A percentile compares a stretch with the other conserved stretches of the same genome.
These are phyloP conservation scores for Tachina grossa DNA, from an alignment of 2,888 invertebrate genomes.

Conservation along the genomic window DNA sequence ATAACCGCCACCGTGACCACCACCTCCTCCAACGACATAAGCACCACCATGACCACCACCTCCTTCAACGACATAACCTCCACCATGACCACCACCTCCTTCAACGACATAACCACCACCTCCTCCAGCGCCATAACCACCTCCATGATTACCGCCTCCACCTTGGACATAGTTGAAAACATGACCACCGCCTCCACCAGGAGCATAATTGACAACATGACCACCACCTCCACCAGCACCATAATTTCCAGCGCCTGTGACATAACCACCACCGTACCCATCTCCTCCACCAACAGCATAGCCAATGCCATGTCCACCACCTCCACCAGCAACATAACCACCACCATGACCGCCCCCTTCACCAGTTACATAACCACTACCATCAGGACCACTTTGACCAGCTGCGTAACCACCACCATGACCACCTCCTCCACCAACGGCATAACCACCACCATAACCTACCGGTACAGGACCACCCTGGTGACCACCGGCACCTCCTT, in stretches of 20 bases:
- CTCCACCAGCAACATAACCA: conserved; percentile 5
- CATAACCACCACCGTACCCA: background rate
- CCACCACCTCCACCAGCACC: background rate
- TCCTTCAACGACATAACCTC: background rate
- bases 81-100: background rate
- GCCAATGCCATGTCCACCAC: background rate
- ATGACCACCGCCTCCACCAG: background rate
- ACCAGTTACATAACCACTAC: background rate
- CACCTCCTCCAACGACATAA: background rate
- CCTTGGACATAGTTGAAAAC: background rate
- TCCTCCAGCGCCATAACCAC: conserved; percentile 6
- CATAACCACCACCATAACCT: conserved; percentile 15
- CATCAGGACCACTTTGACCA: background rate
- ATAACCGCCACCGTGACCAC: no score
- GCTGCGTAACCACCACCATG: background rate
- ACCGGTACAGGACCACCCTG: conserved; percentile 17
- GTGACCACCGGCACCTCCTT: background rate
- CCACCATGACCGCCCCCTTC: background rate
- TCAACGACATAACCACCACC: background rate
- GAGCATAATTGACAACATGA: background rate
- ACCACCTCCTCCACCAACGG: background rate
- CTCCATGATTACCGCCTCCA: background rate
- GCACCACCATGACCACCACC: background rate
- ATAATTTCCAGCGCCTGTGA: background rate
- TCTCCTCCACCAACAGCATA: background rate